Base-by-base conservation (phyloP, 2,113 vertebrate species). In the Upupa epops region DNA sequence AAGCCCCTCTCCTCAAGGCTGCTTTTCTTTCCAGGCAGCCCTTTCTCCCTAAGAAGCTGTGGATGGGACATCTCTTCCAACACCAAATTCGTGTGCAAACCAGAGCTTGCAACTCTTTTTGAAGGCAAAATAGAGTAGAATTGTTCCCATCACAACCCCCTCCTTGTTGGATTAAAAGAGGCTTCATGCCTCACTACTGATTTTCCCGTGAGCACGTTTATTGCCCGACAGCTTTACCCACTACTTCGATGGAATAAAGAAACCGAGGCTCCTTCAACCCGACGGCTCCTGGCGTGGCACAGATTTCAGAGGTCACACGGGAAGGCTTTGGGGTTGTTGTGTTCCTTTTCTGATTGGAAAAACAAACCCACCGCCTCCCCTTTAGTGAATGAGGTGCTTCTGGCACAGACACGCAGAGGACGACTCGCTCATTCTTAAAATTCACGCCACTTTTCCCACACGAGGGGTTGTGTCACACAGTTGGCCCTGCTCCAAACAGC, bases 351-450 rank as follows among this genome's bases (percentile, higher is more conserved):
- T 58, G 9, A 85, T 45, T 55, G 46, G 70, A 51, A 93, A 88
- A 89, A 88, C 11, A 72, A 93, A 95, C 93, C 71, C 86, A 60
- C 58, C 63, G n/a, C n/a, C n/a, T n/a, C n/a, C n/a, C n/a, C n/a
- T n/a, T n/a, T n/a, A 76, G 80, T 89, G 59, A 96, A 94, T 92
- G 94, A 94, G 90, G 92, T 96, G 86, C 83, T 89, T 93, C 70
- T 90, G 88, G 90, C 93, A 93, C 61, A 93, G 94, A 92, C 83
- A 75, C 71, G 95, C 83, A 83, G 80, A 86, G 65, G 32, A 72
- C 66, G 90, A 88, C 59, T 92, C 88, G 84, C 90, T 95, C 93
- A 94, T 95, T 96, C 95, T 95, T 95, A 94, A 95, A 94, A 96
- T 92, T 93, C 92, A 92, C 94, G 94, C 86, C 94, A 86, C 86